Conservation (phyloP, 2,797 vertebrate species). For the Sylvia borin region DNA sequence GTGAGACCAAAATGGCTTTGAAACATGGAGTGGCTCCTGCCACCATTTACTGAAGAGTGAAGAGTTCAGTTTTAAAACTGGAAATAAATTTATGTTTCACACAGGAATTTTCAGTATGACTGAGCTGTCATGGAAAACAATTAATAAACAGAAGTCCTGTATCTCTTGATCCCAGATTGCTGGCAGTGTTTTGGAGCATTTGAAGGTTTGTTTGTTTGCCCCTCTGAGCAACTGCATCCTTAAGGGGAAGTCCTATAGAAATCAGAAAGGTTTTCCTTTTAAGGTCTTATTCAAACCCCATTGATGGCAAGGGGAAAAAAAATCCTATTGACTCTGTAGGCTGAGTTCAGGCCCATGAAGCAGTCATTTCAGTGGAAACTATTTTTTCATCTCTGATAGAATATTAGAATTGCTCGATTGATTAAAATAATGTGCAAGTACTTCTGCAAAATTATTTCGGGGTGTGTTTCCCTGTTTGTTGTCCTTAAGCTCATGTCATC, state of each 20-base stretch:
- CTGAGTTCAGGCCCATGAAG: not conserved
- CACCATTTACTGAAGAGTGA: not conserved
- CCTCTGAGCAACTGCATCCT: not conserved
- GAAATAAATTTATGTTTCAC: not conserved
- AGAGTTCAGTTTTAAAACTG: not conserved
- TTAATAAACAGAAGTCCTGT: not conserved
- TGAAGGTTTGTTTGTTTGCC: not conserved
- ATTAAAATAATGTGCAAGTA: not conserved
- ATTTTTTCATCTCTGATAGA: conserved; percentile 14
- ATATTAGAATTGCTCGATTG: not conserved
- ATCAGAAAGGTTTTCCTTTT: conserved; percentile 30
- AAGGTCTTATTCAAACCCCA: not conserved
- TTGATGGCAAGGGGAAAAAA: not conserved
- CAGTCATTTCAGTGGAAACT: not conserved
- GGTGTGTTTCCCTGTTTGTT: not conserved
- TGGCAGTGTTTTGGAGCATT: not conserved
- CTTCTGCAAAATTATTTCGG: not conserved
- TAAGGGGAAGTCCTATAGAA: not conserved
- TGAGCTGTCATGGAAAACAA: not conserved
- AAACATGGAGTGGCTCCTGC: not conserved
- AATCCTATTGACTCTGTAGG: not conserved
- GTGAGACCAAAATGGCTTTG: not conserved
- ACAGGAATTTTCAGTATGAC: not conserved
- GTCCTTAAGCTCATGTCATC: not conserved
- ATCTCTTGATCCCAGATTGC: not conserved